Evolutionary conservation across 2,113 vertebrate genomes (phyloP), one percentile per base, ranked within the genome.

Genomic region (Cyphomyrus discorhynchus): DNA sequence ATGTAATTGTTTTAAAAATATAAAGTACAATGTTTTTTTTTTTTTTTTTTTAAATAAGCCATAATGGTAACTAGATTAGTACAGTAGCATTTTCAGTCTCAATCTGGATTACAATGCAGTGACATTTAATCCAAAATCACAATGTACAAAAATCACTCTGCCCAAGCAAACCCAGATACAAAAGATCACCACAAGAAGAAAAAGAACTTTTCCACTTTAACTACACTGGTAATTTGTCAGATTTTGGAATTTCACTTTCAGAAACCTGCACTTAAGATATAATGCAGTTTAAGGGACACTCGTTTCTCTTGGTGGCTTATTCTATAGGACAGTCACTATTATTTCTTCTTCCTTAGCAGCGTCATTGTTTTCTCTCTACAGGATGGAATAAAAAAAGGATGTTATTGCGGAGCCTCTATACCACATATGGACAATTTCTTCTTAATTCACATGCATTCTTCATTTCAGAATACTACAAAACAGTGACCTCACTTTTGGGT

Each of bases 271-370:
- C 35, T 39, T 39, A 80, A 39, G 31, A 82, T 46, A 1, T 24
- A 19, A 46, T 35, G 39, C 27, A 39, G 74, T 15, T 21, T 89
- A 42, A 9, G 56, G 56, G 24, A 15, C 3, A 52, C 17, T 31
- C 13, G 2, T 27, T 35, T 39, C 31, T 42, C 39, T 53, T 82
- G 17, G 21, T 80, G 10, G n/a, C 11, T 47, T 46, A 62, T 85
- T 89, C 82, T 83, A 89, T 17, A 89, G 47, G 46, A 85, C 80
- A 19, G 89, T 89, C 52, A 89, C 80, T 21, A 85, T 27, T 56
- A 31, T 8, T 3, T 83, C 88, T 2, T 35, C 45, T n/a, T 52
- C 88, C 19, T 7, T 24, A 8, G 10, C 0, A 11, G 7, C 9
- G 24, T 9, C 50, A 8, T 58, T n/a, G 10, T n/a, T 46, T 47